Percentiles rank a stretch among this genome's conserved stretches.
These are phyloP conservation scores for Myrmecophaga tridactyla DNA, from an alignment of 2,113 vertebrate species.

Conservation along the genomic window DNA sequence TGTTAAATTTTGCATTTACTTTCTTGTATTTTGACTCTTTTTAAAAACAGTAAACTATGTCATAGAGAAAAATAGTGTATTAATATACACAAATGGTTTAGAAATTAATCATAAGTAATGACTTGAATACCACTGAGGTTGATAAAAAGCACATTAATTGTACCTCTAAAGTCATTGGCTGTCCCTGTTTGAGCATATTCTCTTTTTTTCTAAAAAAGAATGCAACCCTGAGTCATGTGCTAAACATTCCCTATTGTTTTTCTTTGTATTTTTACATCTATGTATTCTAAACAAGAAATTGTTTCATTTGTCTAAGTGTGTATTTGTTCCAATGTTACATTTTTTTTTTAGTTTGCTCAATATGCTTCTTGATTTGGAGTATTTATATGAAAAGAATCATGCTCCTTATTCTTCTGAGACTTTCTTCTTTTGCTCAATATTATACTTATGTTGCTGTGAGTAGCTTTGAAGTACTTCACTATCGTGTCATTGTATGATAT, in stretches of 20 bases:
- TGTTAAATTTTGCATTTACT: neutral
- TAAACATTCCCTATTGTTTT: neutral
- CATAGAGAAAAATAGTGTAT: neutral
- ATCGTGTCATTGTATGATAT: neutral
- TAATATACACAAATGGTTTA: neutral
- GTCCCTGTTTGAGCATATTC: neutral
- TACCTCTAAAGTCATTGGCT: fast-evolving
- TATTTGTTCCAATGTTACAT: neutral
- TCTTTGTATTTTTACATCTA: neutral
- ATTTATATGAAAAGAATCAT: neutral
- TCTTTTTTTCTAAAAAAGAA: neutral
- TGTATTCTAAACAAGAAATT: neutral
- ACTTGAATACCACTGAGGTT: neutral
- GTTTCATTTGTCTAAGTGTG: neutral
- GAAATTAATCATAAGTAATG: neutral
- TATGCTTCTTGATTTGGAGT: neutral
- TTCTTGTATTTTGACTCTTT: neutral
- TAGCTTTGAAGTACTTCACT: neutral
- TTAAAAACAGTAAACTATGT: neutral
- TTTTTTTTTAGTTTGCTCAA: neutral
- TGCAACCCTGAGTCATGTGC: neutral
- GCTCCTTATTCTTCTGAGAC: neutral
- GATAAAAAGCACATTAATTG: neutral
- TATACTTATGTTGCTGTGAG: neutral
- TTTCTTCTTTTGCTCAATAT: neutral